Base-by-base conservation (phyloP, 2,113 vertebrate genomes). In the Danio rerio region DNA sequence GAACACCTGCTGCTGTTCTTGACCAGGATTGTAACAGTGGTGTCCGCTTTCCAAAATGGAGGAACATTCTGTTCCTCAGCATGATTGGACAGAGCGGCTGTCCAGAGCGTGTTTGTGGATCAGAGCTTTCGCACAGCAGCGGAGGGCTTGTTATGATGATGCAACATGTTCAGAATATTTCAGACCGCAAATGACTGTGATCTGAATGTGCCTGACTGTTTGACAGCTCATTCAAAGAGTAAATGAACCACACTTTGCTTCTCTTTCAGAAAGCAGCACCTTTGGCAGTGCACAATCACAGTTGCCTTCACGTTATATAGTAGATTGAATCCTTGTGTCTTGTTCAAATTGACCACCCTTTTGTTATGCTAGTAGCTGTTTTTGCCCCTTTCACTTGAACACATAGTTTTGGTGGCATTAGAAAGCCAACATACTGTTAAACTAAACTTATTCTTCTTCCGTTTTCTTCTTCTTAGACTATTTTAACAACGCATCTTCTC, bases 1-100 rank as follows among this genome's bases (percentile, higher is more conserved):
- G n/a, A 0, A 47, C 68, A 88, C 79, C 82, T 86, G 85, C 81
- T 78, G 81, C 31, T 47, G 69, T 18, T 83, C 16, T 53, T 80
- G 59, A 83, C 9, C 3, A 70, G 49, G 13, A 5, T 52, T 62
- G 75, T 82, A 52, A 74, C 65, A 85, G 79, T 72, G 66, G 66
- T 81, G 61, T 86, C 78, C 6, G 52, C 78, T 83, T 86, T 78
- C 85, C n/a, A 11, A 50, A 21, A 49, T 0, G 15, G 16, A 78
- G 40, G 47, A 31, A 45, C 70, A 45, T 18, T 45, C 43, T 80
- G 71, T 81, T 70, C 83, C 31, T 42, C 7, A 6, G 61, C 31
- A 7, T 40, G 12, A 40, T 15, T 31, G 70, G 63, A 50, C 45
- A 31, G 16, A 13, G 43, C 18, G 58, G 21, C 68, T 70, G 45